Base-by-base conservation (phyloP, 2,797 vertebrate species). In the Calcarius lapponicus region DNA sequence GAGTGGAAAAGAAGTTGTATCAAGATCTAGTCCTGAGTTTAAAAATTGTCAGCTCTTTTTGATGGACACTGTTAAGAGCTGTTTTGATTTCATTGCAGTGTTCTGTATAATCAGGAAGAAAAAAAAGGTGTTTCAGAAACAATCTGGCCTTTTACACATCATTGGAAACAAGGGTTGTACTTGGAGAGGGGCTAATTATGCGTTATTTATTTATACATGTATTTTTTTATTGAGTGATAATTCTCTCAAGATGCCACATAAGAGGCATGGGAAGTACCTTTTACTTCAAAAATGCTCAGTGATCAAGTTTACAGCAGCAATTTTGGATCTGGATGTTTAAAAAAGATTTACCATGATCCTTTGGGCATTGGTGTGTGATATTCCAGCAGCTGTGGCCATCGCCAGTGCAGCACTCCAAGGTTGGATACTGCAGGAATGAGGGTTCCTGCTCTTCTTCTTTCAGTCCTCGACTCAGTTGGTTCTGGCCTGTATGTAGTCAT, bases 221-320 rank as follows among this genome's bases (percentile, higher is more conserved):
- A 6, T 43, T 3, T 47, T 60, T 56, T 72, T 17, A 12, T 53
- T 67, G 73, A 65, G 45, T 47, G 10, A 6, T 36, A 4, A 1
- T 57, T 76, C 28, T 42, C 31, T 60, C 0, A 0, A 62, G 17
- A 17, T 83, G 25, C 32, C 2, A 6, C 2, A 1, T 67, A 32
- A 76, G 51, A 43, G 28, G 18, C 53, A 18, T 42, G 12, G 31
- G 34, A 85, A 67, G 13, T 86, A 66, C 14, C 9, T 91, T 81
- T 78, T 71, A 20, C 32, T 94, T 86, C 12, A 24, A 4, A 60
- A 74, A 60, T 19, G 4, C 9, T 60, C 19, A 16, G 10, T 82
- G 38, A 11, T 24, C 22, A 28, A 31, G 51, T 56, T 62, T 51
- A 29, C 20, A 61, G 56, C 18, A 80, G 32, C 8, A 5, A 5